Evolutionary conservation across 53 echinoderm and acorn worm genomes (phyloP).

Genomic region (Holothuria leucospilota): DNA sequence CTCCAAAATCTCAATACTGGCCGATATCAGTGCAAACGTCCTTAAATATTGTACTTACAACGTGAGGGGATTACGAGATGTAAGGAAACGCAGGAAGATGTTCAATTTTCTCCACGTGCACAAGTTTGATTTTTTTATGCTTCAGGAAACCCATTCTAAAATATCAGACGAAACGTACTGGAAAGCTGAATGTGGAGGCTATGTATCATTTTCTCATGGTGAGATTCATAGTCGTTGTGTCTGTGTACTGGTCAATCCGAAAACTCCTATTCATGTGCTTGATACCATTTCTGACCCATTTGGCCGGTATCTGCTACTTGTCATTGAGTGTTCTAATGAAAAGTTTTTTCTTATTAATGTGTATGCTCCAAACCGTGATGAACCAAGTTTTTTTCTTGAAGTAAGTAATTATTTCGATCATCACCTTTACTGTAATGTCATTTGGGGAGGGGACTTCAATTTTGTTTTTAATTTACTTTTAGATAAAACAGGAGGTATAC

Average conservation of each 20-base stretch:
- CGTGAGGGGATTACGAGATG: conserved; percentile 17
- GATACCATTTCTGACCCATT: too few relatives aligned
- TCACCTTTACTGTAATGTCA: conserved; percentile 2
- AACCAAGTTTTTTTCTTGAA: too few relatives aligned
- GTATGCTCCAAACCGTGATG: conserved; percentile 54
- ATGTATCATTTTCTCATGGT: conserved; percentile 29
- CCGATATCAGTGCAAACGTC: too few relatives aligned
- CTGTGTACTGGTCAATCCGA: conserved; percentile 21
- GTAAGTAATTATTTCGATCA: too few relatives aligned
- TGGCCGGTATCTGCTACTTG: too few relatives aligned
- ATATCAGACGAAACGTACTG: conserved; percentile 29
- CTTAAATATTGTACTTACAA: conserved; percentile 24
- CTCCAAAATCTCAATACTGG: too few relatives aligned
- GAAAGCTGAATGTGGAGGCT: conserved; percentile 49
- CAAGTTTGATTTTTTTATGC: conserved; percentile 38
- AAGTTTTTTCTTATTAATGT: conserved; percentile 40
- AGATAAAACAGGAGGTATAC: too few relatives aligned
- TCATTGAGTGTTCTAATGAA: too few relatives aligned
- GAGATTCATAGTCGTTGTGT: conserved; percentile 30
- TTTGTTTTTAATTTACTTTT: too few relatives aligned
- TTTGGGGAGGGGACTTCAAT: too few relatives aligned
- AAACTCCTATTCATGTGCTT: conserved; percentile 6
- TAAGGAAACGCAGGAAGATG: conserved; percentile 27
- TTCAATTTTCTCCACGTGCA: conserved; percentile 34
- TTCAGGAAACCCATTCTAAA: conserved; percentile 40